Evolutionary conservation across 2,113 vertebrate species (phyloP), one percentile per base, ranked within the genome.

Genomic region (Salvelinus alpinus): DNA sequence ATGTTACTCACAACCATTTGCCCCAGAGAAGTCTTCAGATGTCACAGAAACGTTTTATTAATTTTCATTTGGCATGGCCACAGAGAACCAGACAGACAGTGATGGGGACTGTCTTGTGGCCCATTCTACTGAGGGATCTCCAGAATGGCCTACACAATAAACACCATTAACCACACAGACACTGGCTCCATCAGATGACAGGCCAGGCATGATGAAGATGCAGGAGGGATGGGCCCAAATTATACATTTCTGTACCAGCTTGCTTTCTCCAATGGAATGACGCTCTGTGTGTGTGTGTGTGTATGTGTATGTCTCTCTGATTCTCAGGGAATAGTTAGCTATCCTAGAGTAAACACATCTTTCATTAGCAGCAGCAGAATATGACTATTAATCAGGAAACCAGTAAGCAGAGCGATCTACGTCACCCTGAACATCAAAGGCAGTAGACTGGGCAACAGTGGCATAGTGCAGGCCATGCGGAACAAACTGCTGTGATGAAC

Each of bases 311-410:
- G 69, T 68, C 20, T 1, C 3, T 80, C 80, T 64, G 64, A 3
- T 14, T 79, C 70, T 38, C 44, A 65, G 24, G 70, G 62, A 68
- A 75, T 59, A 78, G 47, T 47, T 9, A 27, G 78, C 72, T 71
- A 20, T 2, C 68, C 74, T 27, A 82, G 78, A 79, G 85, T 78
- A 82, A 84, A 88, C 79, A 74, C 80, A 80, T 87, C 75, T 62
- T 62, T 85, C 84, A 81, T 57, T 72, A 54, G 78, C 51, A 82
- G 78, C 47, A 82, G 75, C 78, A 74, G 73, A 71, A 79, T 79
- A 80, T 84, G 73, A 86, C 70, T 70, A 74, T 89, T 68, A 64
- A 71, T 84, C 73, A 74, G 84, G 73, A 81, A 86, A 81, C 78
- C 82, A 83, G 76, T 64, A 67, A 80, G 79, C 75, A 70, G 68